phyloP scores from a whole-genome alignment of 2,113 vertebrate species.

The Podocnemis expansa region DNA sequence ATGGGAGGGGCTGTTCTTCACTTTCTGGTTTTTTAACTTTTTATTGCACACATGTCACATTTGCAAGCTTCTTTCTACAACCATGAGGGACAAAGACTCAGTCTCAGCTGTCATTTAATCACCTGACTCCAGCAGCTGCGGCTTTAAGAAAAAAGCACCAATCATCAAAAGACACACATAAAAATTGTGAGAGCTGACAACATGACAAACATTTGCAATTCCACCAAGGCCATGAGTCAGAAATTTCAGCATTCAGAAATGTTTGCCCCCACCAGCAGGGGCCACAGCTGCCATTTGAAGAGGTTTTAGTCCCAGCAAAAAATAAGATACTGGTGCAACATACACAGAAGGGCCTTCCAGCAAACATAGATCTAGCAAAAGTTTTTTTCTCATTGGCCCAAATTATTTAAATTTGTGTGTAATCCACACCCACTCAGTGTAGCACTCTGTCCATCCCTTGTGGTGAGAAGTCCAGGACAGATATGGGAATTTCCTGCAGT shows the following conservation, averaged over 20 bases:
- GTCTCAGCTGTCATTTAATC: not conserved
- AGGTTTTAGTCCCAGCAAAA: not conserved
- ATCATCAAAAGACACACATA: not conserved
- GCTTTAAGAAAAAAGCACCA: not conserved
- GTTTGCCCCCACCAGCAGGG: constrained; percentile 60
- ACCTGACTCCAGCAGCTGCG: accelerated
- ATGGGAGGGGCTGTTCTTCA: too few relatives aligned
- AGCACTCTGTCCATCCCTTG: too few relatives aligned
- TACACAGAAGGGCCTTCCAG: not conserved
- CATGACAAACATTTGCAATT: constrained; percentile 60
- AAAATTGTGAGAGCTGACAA: constrained; percentile 16
- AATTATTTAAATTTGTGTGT: too few relatives aligned
- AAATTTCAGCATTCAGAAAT: constrained; percentile 14
- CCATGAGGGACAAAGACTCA: too few relatives aligned
- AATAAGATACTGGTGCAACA: not conserved
- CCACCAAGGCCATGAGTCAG: constrained; percentile 56
- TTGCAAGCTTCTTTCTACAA: too few relatives aligned
- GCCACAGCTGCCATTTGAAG: constrained; percentile 48
- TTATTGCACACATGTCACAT: too few relatives aligned
- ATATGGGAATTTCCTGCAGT: not conserved
- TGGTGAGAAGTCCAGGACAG: not conserved
- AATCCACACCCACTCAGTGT: not conserved
- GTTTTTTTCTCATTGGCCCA: not conserved
- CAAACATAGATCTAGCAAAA: not conserved
- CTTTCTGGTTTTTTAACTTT: too few relatives aligned